A percentile compares a stretch with the other conserved stretches of the same genome.
Conservation (phyloP, 2,888 invertebrate genomes). For the Trichogramma evanescens region DNA sequence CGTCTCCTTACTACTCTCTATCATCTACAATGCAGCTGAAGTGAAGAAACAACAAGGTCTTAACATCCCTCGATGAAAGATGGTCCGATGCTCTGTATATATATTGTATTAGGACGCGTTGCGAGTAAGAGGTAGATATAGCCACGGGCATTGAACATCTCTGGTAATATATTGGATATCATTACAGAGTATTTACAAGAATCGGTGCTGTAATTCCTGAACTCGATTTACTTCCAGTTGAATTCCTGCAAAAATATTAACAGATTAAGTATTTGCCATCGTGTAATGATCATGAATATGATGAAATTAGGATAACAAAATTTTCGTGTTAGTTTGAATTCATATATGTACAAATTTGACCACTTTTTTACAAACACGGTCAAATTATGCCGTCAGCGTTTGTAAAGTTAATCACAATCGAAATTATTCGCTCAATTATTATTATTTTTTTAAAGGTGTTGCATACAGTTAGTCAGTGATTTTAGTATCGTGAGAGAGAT, state of each 20-base stretch:
- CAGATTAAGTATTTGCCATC: neutral
- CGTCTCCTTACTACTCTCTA: neutral
- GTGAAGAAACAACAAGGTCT: too few relatives aligned
- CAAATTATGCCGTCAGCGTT: neutral
- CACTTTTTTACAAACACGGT: too few relatives aligned
- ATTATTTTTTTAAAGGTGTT: neutral
- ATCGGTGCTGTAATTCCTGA: conserved; percentile 30
- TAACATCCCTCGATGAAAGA: too few relatives aligned
- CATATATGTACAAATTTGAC: too few relatives aligned
- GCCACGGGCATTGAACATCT: conserved; percentile 27
- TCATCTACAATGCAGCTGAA: too few relatives aligned
- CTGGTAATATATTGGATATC: conserved; percentile 35
- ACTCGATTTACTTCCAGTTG: conserved; percentile 30
- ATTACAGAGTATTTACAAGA: conserved; percentile 44
- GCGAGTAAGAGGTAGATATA: conserved; percentile 24
- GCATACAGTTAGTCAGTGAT: conserved; percentile 12
- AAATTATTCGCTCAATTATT: neutral
- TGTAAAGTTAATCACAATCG: neutral
- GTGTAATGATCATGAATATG: too few relatives aligned
- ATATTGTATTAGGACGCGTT: neutral
- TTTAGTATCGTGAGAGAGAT: conserved; percentile 5
- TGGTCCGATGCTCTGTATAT: too few relatives aligned
- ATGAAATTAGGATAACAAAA: too few relatives aligned
- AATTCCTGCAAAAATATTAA: conserved; percentile 34
- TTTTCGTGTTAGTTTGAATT: too few relatives aligned